Evolutionary conservation across 2,113 vertebrate genomes (phyloP).

Genomic region (Pongo pygmaeus): DNA sequence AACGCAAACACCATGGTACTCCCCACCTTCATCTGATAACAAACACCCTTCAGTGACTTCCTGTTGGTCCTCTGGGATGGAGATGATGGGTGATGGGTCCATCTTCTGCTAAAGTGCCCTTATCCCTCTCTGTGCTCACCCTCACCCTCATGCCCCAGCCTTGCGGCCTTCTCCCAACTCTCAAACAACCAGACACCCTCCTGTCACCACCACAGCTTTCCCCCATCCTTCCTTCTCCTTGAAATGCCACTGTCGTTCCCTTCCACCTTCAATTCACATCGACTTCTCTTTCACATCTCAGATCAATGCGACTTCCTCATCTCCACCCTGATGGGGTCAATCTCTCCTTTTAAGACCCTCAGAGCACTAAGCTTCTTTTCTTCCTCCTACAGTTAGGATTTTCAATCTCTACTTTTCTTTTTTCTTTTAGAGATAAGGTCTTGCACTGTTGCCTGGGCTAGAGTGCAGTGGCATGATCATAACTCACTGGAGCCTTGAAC

Average conservation of each 20-base stretch:
- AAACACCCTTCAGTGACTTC: neutral
- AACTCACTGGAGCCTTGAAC: too few relatives aligned
- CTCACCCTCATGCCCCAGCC: neutral
- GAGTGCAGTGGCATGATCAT: too few relatives aligned
- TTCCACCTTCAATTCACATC: neutral
- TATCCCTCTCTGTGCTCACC: too few relatives aligned
- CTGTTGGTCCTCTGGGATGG: neutral
- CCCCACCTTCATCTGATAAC: accelerated
- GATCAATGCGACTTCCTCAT: neutral
- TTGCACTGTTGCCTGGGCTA: too few relatives aligned
- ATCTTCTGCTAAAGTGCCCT: neutral
- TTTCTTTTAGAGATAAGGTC: too few relatives aligned
- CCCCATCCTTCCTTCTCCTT: accelerated
- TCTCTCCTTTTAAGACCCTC: neutral
- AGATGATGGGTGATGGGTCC: too few relatives aligned
- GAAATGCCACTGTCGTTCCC: neutral
- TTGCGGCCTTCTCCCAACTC: neutral
- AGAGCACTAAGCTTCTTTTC: neutral
- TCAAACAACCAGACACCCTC: neutral
- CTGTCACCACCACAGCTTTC: too few relatives aligned
- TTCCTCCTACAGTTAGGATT: neutral
- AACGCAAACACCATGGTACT: neutral
- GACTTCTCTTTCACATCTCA: neutral
- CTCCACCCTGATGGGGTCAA: neutral
- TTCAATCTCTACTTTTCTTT: neutral